Evolutionary conservation across 2,888 invertebrate genomes (phyloP).

Genomic region (Ormyrus rosae): DNA sequence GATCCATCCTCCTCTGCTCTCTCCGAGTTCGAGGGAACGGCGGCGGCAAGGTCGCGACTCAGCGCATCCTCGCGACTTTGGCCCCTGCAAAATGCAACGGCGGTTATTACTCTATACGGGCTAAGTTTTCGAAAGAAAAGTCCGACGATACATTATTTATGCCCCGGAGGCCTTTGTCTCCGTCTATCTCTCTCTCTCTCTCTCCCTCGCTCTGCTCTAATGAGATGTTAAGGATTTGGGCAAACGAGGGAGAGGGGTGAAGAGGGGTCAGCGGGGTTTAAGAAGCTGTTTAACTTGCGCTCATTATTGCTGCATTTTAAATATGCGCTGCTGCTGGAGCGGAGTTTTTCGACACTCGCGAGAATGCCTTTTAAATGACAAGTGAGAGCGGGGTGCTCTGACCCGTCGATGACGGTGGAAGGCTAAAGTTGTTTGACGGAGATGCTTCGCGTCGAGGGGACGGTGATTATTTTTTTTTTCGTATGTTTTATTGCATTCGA

Average conservation of each 20-base stretch:
- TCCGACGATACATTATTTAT: constrained; percentile 21
- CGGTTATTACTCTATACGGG: constrained; percentile 5
- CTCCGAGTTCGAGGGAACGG: constrained; percentile 60
- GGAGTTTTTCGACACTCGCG: constrained; percentile 11
- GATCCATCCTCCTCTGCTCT: constrained; percentile 67
- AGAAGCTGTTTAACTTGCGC: constrained; percentile 65
- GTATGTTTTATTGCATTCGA: too few species aligned
- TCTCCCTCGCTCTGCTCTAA: constrained; percentile 8
- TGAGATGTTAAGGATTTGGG: constrained; percentile 45
- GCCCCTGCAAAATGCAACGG: background rate
- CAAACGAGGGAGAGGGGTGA: background rate
- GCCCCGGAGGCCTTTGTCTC: background rate
- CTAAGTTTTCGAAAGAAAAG: background rate
- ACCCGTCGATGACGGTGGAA: too few species aligned
- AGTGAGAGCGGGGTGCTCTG: too few species aligned
- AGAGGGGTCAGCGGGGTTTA: constrained; percentile 26
- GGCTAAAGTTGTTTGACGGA: too few species aligned
- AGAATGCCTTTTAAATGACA: constrained; percentile 1
- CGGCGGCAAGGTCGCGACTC: constrained; percentile 64
- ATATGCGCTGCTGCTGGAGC: constrained; percentile 56
- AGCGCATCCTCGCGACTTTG: constrained; percentile 69
- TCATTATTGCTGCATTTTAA: constrained; percentile 71
- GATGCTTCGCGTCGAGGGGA: too few species aligned
- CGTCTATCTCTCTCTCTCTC: too few species aligned
- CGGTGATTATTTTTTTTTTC: too few species aligned